These are phyloP conservation scores for Drosophila austrosaltans DNA, from an alignment of 2,888 invertebrate genomes.

Conservation along the genomic window DNA sequence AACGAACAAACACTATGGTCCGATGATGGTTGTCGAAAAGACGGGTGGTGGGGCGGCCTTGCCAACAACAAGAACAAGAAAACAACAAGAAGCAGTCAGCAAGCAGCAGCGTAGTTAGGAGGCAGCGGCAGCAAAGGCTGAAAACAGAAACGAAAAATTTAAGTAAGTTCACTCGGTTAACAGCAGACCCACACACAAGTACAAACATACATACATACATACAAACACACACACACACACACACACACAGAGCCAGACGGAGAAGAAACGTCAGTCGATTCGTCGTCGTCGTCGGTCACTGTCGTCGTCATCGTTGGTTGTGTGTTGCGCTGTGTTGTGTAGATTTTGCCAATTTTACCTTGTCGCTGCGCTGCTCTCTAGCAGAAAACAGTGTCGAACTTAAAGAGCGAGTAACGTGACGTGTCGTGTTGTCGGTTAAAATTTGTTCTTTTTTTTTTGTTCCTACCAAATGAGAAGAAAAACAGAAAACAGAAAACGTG, in stretches of 20 bases:
- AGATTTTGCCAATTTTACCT: constrained; percentile 69
- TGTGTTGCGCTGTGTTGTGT: constrained; percentile 22
- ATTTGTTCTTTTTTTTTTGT: constrained; percentile 56
- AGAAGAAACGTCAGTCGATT: constrained; percentile 27
- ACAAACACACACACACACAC: constrained; percentile 7
- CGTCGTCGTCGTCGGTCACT: constrained; percentile 32
- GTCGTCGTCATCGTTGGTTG: constrained; percentile 29
- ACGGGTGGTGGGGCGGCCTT: constrained; percentile 43
- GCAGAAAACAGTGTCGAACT: constrained; percentile 68
- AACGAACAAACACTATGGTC: constrained; percentile 5
- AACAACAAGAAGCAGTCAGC: constrained; percentile 44
- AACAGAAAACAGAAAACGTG: constrained; percentile 31
- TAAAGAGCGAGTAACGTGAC: constrained; percentile 78
- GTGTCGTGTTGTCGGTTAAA: constrained; percentile 68
- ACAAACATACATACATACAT: not conserved
- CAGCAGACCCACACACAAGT: constrained; percentile 43
- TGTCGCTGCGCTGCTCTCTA: constrained; percentile 60
- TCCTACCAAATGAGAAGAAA: constrained; percentile 63
- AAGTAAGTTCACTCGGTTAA: constrained; percentile 76
- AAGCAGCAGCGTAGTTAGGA: constrained; percentile 16
- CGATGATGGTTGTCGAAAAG: not conserved
- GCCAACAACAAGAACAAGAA: constrained; percentile 47
- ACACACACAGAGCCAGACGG: constrained; percentile 33
- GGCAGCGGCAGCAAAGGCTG: constrained; percentile 37
- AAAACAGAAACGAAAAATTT: constrained; percentile 57